Evolutionary conservation across 1,140 invertebrate genomes (phyloP).

Genomic region (Papilio glaucus): DNA sequence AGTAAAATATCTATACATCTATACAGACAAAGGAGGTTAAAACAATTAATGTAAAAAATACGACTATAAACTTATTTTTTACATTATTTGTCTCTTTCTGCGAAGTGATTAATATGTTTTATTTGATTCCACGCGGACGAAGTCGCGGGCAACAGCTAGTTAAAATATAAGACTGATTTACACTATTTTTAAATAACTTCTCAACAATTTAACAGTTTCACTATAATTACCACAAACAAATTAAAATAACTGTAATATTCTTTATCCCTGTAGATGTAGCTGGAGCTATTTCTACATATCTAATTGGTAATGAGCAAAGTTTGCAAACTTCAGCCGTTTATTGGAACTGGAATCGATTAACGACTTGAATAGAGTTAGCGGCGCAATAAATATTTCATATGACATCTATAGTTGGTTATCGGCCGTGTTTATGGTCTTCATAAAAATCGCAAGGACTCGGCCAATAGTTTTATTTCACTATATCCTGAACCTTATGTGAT

Average conservation of each 20-base stretch:
- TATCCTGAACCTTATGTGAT: constrained; percentile 20
- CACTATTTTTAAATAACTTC: neutral
- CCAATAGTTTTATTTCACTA: constrained; percentile 16
- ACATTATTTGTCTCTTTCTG: too few species aligned
- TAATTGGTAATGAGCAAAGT: constrained; percentile 34
- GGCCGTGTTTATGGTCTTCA: constrained; percentile 36
- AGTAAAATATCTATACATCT: too few species aligned
- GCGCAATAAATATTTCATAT: constrained; percentile 37
- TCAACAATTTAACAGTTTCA: neutral
- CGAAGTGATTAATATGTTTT: too few species aligned
- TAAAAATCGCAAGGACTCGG: constrained; percentile 27
- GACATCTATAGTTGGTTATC: constrained; percentile 38
- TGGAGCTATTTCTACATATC: constrained; percentile 27
- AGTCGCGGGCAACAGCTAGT: too few species aligned
- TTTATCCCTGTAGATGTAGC: neutral
- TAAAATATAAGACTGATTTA: neutral
- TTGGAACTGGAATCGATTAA: constrained; percentile 36
- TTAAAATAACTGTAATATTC: neutral
- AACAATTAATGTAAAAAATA: too few species aligned
- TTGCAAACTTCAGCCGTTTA: constrained; percentile 30
- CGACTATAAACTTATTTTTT: too few species aligned
- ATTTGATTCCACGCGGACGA: too few species aligned
- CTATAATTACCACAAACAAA: neutral
- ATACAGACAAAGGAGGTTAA: too few species aligned
- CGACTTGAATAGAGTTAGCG: constrained; percentile 36